These are phyloP conservation scores for Hydrochoerus hydrochaeris DNA, from an alignment of 2,113 vertebrate genomes.

Conservation along the genomic window DNA sequence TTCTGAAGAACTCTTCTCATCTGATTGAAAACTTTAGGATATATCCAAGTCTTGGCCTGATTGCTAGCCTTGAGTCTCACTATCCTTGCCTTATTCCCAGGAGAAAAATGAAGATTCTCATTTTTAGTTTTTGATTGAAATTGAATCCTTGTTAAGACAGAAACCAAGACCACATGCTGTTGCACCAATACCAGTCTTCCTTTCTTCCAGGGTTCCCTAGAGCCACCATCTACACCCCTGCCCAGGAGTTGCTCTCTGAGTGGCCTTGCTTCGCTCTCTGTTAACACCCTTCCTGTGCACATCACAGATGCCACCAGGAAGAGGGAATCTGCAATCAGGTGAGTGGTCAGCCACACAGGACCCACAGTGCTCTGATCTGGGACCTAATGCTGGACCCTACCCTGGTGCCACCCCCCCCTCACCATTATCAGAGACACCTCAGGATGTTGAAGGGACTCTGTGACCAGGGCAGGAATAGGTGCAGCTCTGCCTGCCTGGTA, in stretches of 20 bases:
- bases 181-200: not conserved
- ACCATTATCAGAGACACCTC: not conserved
- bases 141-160: not conserved
- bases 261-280: conserved; percentile 90
- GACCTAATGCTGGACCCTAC: not conserved
- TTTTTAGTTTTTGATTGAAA: not conserved
- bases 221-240: conserved; percentile 77
- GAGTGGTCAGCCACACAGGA: conserved; percentile 53
- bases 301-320: conserved; percentile 94
- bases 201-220: conserved; percentile 82
- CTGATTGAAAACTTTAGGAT: not conserved
- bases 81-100: not conserved
- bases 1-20: conserved; percentile 6
- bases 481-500: not conserved
- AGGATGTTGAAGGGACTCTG: not conserved
- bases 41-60: not conserved
- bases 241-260: conserved; percentile 89
- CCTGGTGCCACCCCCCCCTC: not conserved
- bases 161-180: not conserved
- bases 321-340: conserved; percentile 93
- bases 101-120: conserved; percentile 61
- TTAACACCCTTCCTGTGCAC: conserved; percentile 93
- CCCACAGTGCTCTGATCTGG: not conserved
- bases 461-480: not conserved
- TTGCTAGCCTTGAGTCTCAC: not conserved